Base-by-base conservation (phyloP, 1,140 invertebrate species). In the Theocolax elegans region DNA sequence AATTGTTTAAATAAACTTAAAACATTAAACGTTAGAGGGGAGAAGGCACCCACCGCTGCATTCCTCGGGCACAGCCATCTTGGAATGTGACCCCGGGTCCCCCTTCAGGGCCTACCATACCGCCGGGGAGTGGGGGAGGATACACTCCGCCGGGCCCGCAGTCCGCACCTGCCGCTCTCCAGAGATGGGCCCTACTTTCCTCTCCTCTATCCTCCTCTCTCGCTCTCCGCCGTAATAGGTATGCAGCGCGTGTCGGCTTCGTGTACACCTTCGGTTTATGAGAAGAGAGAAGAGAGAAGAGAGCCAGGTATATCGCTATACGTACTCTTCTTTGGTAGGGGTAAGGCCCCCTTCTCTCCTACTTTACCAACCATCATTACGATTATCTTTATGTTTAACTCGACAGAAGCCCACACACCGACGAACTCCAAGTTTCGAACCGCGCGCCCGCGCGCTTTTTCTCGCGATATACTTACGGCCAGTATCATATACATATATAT, bases 1-100 rank as follows among this genome's bases (percentile, higher is more conserved):
- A n/a, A n/a, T n/a, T n/a, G n/a, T n/a, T n/a, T n/a, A 65, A 42
- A 53, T 25, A 15, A 40, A 13, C 31, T 40, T 2, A 65, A 56
- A 21, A 21, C 27, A 49, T 44, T 1, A 12, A 53, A n/a, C 17
- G 51, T 7, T 38, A 6, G 15, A 38, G 44, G 44, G 31, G 79
- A n/a, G n/a, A n/a, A 80, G 80, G 82, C 81, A 84, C 81, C 81
- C 84, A 85, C 81, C 82, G 85, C 85, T 83, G 84, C 85, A 87
- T 87, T 87, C 86, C 86, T 83, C 75, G 83, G 83, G 80, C 77
- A 81, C 85, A 83, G 85, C 86, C 86, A 87, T 87, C 83, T 87
- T 87, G 85, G 85, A 87, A 87, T 87, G 85, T 85, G 85, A 86
- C 83, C 85, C 82, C 84, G 63, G 81, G 79, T 81, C 74, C 79